These are phyloP conservation scores for Acinonyx jubatus DNA, from an alignment of 2,113 vertebrate genomes.

Conservation along the genomic window DNA sequence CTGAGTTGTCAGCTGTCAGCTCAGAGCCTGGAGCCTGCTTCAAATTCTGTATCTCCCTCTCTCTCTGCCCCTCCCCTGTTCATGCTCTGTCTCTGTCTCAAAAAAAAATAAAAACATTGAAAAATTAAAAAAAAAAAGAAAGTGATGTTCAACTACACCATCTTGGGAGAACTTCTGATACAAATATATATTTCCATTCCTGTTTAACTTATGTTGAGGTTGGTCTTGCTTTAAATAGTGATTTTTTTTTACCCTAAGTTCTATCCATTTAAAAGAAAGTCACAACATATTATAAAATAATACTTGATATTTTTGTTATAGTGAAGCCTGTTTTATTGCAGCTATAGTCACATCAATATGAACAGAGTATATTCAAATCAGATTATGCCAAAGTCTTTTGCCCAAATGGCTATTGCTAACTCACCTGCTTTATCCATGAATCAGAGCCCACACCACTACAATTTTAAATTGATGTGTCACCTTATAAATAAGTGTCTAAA, in stretches of 20 bases:
- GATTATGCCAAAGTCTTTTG: background rate
- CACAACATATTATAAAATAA: background rate
- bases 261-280: background rate
- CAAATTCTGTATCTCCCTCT: no score
- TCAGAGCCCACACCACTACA: background rate
- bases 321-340: background rate
- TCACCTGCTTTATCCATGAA: background rate
- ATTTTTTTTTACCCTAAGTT: background rate
- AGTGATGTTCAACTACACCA: background rate
- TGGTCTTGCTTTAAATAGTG: background rate
- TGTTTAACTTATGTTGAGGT: background rate
- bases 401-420: background rate
- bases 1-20: no score
- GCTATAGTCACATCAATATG: background rate
- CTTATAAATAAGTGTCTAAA: background rate
- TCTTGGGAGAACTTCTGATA: background rate
- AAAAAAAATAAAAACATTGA: background rate
- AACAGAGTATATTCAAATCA: background rate
- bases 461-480: background rate
- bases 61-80: no score
- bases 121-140: background rate
- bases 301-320: background rate
- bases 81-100: no score
- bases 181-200: background rate
- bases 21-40: no score